A percentile compares a stretch with the other conserved stretches of the same genome.
Conservation (phyloP, 2,888 invertebrate genomes). For the Dasysyrphus tricinctus region DNA sequence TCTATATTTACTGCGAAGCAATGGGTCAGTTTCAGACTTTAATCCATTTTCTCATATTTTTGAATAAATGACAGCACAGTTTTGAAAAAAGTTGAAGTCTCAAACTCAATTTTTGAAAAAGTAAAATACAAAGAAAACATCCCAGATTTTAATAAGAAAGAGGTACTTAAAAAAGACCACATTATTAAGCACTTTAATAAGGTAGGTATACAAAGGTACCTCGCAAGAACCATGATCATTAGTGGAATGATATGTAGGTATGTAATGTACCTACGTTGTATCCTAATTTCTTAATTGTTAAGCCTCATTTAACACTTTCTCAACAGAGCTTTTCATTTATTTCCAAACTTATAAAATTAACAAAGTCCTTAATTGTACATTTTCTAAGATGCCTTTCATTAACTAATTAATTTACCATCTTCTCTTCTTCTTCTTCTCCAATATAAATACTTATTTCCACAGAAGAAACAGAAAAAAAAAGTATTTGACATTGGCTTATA, state of each 20-base stretch:
- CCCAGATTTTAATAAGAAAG: no score
- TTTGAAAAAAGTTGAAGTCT: no score
- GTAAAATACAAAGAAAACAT: no score
- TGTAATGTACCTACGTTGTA: neutral
- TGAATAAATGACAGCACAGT: no score
- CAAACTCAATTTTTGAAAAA: no score
- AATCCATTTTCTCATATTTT: no score
- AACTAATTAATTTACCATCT: constrained; percentile 26
- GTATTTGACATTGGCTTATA: constrained; percentile 8
- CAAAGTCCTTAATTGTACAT: constrained; percentile 23
- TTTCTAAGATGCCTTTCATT: constrained; percentile 10
- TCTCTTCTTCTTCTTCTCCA: neutral
- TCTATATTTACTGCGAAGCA: no score
- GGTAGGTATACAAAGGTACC: no score
- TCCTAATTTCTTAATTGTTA: constrained; percentile 29
- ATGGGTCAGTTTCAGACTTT: no score
- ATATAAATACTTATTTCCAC: neutral
- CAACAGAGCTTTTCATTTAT: neutral
- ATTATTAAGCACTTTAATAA: no score
- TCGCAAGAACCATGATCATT: neutral
- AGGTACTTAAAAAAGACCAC: no score
- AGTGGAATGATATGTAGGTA: neutral
- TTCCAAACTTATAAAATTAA: constrained; percentile 20
- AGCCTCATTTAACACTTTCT: constrained; percentile 32
- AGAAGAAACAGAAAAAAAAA: neutral